phyloP scores from a whole-genome alignment of 2,113 vertebrate species.

The Cygnus buccinator region DNA sequence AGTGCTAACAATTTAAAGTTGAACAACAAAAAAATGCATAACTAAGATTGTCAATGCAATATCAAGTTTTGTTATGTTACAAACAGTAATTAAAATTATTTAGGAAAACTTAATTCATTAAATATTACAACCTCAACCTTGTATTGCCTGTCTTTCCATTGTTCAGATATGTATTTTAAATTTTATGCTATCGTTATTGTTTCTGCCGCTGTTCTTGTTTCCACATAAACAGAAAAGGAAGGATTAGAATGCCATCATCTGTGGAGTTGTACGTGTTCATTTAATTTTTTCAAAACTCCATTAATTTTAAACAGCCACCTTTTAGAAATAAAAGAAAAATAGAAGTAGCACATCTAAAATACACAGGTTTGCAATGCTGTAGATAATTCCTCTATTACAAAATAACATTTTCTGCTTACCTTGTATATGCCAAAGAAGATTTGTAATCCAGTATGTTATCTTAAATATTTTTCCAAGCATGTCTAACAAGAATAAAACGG shows the following conservation, averaged over 20 bases:
- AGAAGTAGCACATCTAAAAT: background rate
- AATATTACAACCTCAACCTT: background rate
- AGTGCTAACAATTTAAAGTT: background rate
- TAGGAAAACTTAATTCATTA: background rate
- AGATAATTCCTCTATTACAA: background rate
- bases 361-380: background rate
- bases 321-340: background rate
- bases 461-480: background rate
- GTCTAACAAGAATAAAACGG: background rate
- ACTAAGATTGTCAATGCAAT: background rate
- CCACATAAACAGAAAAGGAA: background rate
- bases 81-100: background rate
- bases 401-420: background rate
- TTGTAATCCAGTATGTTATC: background rate
- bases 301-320: background rate
- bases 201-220: constrained; percentile 2
- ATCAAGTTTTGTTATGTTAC: background rate
- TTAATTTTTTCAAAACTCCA: background rate
- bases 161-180: constrained; percentile 9
- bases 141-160: background rate
- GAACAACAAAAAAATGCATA: background rate
- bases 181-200: background rate
- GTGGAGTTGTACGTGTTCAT: background rate
- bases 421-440: background rate
- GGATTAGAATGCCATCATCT: constrained; percentile 19